phyloP scores from a whole-genome alignment of 2,113 vertebrate species.

The Malurus elegans region DNA sequence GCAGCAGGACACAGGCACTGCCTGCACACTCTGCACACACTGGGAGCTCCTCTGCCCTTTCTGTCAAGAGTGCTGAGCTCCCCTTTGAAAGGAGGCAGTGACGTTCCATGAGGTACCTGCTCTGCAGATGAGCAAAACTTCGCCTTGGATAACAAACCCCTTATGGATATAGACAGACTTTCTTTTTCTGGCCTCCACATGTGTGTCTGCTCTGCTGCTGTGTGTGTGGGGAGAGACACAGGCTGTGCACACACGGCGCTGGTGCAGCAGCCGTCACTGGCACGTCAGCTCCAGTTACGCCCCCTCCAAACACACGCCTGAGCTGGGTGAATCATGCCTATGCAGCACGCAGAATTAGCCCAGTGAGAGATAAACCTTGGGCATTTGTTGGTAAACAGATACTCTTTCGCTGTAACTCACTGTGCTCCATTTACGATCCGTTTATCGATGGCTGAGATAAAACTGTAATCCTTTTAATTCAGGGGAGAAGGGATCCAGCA shows the following conservation, averaged over 20 bases:
- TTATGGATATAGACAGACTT: background rate
- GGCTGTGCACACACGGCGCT: background rate
- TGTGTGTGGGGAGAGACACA: background rate
- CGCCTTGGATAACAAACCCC: background rate
- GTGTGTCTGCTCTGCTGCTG: background rate
- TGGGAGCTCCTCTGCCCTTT: background rate
- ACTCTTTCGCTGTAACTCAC: background rate
- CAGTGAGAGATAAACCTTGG: background rate
- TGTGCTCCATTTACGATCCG: background rate
- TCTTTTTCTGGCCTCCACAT: background rate
- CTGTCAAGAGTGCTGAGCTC: background rate
- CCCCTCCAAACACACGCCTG: background rate
- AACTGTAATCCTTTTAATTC: slow-evolving; percentile 25
- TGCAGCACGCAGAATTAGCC: background rate
- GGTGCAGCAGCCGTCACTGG: slow-evolving; percentile 21
- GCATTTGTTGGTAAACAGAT: slow-evolving; percentile 29
- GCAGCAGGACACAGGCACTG: background rate
- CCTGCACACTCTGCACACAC: fast-evolving
- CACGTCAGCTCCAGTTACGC: background rate
- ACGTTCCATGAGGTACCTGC: fast-evolving
- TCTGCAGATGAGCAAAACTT: background rate
- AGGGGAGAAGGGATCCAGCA: background rate
- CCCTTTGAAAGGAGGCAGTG: background rate
- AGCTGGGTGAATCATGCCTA: slow-evolving; percentile 15
- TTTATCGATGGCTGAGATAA: slow-evolving; percentile 11